These are phyloP conservation scores for Pseudorectes ferrugineus DNA, from an alignment of 2,113 vertebrate genomes.

Conservation along the genomic window DNA sequence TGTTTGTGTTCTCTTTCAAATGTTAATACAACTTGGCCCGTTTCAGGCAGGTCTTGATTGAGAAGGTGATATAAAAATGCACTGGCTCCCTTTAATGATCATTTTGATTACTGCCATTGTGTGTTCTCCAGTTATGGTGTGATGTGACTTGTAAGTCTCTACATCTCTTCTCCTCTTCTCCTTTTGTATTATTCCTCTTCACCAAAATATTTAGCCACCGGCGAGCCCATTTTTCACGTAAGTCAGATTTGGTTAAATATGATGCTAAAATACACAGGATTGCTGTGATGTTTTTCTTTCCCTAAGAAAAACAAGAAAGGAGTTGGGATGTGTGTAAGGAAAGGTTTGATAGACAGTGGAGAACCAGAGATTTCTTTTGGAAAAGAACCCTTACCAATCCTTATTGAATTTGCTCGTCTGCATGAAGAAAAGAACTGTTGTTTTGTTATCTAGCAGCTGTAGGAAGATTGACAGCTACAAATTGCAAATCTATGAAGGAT, in stretches of 20 bases:
- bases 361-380: slow-evolving; percentile 7
- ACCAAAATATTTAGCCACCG: background rate
- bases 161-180: background rate
- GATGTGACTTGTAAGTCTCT: slow-evolving; percentile 10
- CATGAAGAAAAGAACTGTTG: slow-evolving; percentile 70
- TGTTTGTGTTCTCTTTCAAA: background rate
- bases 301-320: background rate
- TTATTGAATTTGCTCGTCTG: slow-evolving; percentile 69
- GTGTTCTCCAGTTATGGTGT: slow-evolving; percentile 17
- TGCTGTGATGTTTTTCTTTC: background rate
- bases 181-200: background rate
- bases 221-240: background rate
- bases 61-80: slow-evolving; percentile 18
- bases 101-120: slow-evolving; percentile 47
- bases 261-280: background rate
- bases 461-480: slow-evolving; percentile 68
- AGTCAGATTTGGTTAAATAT: background rate
- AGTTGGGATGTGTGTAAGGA: background rate
- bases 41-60: slow-evolving; percentile 38
- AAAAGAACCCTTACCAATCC: slow-evolving; percentile 31
- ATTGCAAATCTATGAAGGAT: slow-evolving; percentile 56
- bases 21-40: background rate
- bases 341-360: slow-evolving; percentile 6
- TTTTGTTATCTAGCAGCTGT: slow-evolving; percentile 72
- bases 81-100: slow-evolving; percentile 18